Evolutionary conservation across 2,113 vertebrate species (phyloP), one percentile per base, ranked within the genome.

Genomic region (Acanthochromis polyacanthus): DNA sequence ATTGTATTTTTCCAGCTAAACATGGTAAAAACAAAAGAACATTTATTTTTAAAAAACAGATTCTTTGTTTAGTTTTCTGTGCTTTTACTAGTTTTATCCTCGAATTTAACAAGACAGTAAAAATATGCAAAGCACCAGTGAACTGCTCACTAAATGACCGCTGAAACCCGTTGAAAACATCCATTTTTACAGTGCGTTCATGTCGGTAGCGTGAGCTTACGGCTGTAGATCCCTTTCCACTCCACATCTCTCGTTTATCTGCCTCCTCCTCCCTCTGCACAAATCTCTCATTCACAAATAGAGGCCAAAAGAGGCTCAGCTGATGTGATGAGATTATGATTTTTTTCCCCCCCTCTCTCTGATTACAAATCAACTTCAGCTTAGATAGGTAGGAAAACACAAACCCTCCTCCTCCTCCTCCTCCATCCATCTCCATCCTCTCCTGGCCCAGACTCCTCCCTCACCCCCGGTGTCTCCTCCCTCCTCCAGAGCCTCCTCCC

Each of bases 211-310:
- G 45, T 73, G 11, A 43, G 61, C 56, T 79, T 68, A 69, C 40
- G 4, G 25, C 71, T 11, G 55, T 81, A 73, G 36, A 71, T 79
- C 53, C 36, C 17, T 45, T 38, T 45, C 8, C 57, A 28, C 30
- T 51, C 30, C 2, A 0, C 28, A 61, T 62, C 67, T 52, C 68
- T 59, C 71, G 79, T 89, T 83, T 76, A 85, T 86, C 83, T 51
- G 61, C 78, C 56, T 70, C 40, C 45, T 20, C 72, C 70, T 68
- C 75, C 10, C 28, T 36, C 51, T 20, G 50, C 75, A 79, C 66
- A 93, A 93, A 93, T 93, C 93, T 94, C 86, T 91, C 91, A 88
- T 93, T 93, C 90, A 94, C 91, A 94, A 93, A 94, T 89, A 91
- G 89, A 93, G 90, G 91, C 90, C 93, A 93, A 86, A 90, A 92